phyloP scores from a whole-genome alignment of 92 coral and sea anemone genomes.

The Zoanthus sansibaricus region DNA sequence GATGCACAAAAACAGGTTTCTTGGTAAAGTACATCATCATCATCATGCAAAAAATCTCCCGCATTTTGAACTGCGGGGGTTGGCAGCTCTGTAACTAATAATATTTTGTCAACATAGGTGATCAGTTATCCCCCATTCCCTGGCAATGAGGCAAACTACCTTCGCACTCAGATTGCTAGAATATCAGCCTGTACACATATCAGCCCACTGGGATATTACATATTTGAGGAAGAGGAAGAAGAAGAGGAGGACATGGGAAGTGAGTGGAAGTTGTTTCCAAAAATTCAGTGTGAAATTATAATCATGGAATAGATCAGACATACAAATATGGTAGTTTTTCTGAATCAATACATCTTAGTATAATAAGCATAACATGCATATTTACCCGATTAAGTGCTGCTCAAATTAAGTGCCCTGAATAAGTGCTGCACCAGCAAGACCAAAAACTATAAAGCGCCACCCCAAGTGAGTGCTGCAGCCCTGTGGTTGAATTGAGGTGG shows the following conservation, averaged over 20 bases:
- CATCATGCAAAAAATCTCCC: too few relatives aligned
- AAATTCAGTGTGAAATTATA: background rate
- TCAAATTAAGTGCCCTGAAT: too few relatives aligned
- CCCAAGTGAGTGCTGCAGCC: too few relatives aligned
- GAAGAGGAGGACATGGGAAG: slow-evolving; percentile 97
- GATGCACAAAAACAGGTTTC: too few relatives aligned
- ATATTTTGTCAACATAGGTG: slow-evolving; percentile 61
- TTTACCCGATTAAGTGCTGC: too few relatives aligned
- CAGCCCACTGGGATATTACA: slow-evolving; percentile 96
- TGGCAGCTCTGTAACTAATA: background rate
- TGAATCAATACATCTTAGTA: background rate
- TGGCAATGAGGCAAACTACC: slow-evolving; percentile 94
- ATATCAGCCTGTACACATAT: slow-evolving; percentile 97
- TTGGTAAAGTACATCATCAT: too few relatives aligned
- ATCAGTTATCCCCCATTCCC: slow-evolving; percentile 99
- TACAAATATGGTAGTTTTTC: background rate
- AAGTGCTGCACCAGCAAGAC: too few relatives aligned
- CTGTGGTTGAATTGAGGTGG: too few relatives aligned
- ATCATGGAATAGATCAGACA: background rate
- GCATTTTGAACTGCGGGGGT: too few relatives aligned
- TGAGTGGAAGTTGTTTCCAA: background rate
- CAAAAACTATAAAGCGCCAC: too few relatives aligned
- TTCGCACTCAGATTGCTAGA: slow-evolving; percentile 92
- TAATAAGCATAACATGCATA: too few relatives aligned
- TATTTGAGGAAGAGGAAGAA: slow-evolving; percentile 98